phyloP scores from a whole-genome alignment of 2,113 vertebrate genomes.

The Ancistrus triradiatus region DNA sequence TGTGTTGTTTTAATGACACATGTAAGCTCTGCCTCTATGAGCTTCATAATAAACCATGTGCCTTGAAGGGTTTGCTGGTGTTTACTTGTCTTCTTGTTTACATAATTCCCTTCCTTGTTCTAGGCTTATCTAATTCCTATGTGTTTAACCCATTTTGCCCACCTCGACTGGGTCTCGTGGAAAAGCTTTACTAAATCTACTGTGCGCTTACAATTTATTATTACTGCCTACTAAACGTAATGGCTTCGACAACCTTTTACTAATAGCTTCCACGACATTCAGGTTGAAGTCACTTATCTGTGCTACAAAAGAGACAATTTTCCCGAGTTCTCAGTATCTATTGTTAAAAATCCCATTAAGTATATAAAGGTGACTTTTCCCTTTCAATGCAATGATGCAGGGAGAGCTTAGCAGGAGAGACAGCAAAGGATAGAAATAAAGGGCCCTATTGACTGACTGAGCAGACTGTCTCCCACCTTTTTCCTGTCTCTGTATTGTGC shows the following conservation, averaged over 20 bases:
- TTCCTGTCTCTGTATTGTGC: conserved; percentile 46
- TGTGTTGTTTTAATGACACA: too few relatives aligned
- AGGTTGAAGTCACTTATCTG: conserved; percentile 32
- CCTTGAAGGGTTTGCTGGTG: too few relatives aligned
- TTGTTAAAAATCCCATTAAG: conserved; percentile 67
- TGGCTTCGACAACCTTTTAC: conserved; percentile 28
- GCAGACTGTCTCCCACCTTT: conserved; percentile 49
- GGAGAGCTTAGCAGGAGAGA: background rate
- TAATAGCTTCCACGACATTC: conserved; percentile 41
- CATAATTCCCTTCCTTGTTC: too few relatives aligned
- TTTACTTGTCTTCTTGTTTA: too few relatives aligned
- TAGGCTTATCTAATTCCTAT: too few relatives aligned
- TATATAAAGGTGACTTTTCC: conserved; percentile 68
- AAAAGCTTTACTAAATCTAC: too few relatives aligned
- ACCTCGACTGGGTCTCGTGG: too few relatives aligned
- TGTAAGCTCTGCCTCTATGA: too few relatives aligned
- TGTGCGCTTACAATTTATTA: too few relatives aligned
- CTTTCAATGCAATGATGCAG: conserved; percentile 62
- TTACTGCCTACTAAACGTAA: conserved; percentile 15
- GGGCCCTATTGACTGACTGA: conserved; percentile 69
- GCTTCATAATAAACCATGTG: too few relatives aligned
- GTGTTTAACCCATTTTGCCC: too few relatives aligned
- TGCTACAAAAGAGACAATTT: conserved; percentile 50
- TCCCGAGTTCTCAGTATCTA: conserved; percentile 56
- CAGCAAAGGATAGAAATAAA: conserved; percentile 14